Percentiles rank a stretch among this genome's conserved stretches.
These are phyloP conservation scores for Monodelphis domestica DNA, from an alignment of 2,797 vertebrate genomes.

Conservation along the genomic window DNA sequence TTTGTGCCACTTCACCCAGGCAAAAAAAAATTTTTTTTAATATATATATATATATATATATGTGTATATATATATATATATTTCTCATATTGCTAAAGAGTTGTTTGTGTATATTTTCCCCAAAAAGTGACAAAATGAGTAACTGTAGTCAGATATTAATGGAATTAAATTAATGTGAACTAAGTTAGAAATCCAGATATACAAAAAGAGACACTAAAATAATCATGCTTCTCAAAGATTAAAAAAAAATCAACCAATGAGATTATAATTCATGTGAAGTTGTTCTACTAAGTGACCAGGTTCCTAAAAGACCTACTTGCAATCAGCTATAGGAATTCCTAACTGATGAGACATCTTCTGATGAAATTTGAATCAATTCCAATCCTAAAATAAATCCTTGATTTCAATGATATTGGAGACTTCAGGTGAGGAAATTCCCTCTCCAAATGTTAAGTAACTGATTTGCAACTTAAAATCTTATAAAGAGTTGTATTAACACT, in stretches of 20 bases:
- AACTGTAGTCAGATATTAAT: not conserved
- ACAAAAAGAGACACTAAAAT: not conserved
- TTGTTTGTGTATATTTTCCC: not conserved
- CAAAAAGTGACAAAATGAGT: not conserved
- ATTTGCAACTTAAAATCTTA: not conserved
- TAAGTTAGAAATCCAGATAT: not conserved
- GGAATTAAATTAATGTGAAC: not conserved
- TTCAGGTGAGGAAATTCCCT: not conserved
- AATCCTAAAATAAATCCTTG: not conserved
- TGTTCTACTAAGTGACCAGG: not conserved
- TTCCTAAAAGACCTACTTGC: not conserved
- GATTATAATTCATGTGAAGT: not conserved
- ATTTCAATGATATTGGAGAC: not conserved
- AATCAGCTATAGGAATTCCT: not conserved
- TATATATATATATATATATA: too few relatives aligned
- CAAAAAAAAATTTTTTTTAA: too few relatives aligned
- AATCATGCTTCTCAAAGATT: not conserved
- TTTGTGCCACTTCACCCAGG: not conserved
- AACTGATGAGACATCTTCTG: not conserved
- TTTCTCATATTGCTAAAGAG: not conserved
- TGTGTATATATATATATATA: constrained; percentile 3
- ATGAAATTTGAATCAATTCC: not conserved
- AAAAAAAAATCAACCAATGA: not conserved
- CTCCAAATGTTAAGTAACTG: not conserved
- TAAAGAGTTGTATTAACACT: not conserved